phyloP scores from a whole-genome alignment of 2,797 vertebrate species.

The Coregonus ussuriensis region DNA sequence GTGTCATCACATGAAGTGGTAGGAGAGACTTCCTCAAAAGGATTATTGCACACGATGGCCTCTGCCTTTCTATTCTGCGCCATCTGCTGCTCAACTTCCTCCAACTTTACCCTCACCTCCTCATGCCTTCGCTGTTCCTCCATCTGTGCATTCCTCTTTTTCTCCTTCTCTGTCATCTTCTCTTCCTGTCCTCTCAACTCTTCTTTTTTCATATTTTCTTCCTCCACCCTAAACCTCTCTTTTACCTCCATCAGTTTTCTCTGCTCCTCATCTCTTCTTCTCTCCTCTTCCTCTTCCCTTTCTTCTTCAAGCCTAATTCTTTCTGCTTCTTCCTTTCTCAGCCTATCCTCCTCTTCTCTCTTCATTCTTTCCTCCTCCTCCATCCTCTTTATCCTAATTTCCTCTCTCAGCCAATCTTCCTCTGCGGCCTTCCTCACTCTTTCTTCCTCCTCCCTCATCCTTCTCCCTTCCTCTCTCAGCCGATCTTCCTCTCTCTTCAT shows the following conservation, averaged over 20 bases:
- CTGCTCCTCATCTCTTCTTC: neutral
- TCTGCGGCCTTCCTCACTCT: slow-evolving; percentile 5
- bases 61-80: slow-evolving; percentile 26
- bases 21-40: slow-evolving; percentile 19
- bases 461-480: slow-evolving; percentile 14
- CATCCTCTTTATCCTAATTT: neutral
- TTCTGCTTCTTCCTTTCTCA: slow-evolving; percentile 39
- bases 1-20: slow-evolving; percentile 55
- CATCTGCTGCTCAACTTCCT: neutral
- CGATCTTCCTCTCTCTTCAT: slow-evolving; percentile 42
- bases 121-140: neutral
- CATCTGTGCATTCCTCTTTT: neutral
- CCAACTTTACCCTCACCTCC: neutral
- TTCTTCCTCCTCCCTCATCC: slow-evolving; percentile 1
- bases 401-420: neutral
- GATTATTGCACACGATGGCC: slow-evolving; percentile 9
- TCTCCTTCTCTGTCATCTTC: neutral
- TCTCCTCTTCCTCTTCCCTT: slow-evolving; percentile 41
- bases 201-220: slow-evolving; percentile 50
- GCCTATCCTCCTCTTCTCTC: slow-evolving; percentile 9
- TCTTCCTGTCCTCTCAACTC: slow-evolving; percentile 37
- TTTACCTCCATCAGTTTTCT: neutral
- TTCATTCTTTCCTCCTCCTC: neutral
- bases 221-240: slow-evolving; percentile 8
- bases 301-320: slow-evolving; percentile 58